Conservation (phyloP, 2,888 invertebrate species). For the Polymixis flavicincta region DNA sequence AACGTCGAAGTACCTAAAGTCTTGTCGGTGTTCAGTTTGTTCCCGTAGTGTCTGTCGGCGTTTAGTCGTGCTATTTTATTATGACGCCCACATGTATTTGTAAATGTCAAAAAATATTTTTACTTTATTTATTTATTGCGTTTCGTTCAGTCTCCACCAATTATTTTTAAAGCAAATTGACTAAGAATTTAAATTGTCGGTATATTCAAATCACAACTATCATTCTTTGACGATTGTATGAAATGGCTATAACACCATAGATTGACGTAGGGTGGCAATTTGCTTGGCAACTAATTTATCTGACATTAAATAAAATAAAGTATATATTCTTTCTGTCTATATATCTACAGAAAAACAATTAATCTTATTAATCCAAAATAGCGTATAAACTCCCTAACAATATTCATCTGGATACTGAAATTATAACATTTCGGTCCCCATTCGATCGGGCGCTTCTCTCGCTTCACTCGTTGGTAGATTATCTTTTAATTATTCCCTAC, state of each 20-base stretch:
- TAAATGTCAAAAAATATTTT: too few relatives aligned
- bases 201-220: neutral
- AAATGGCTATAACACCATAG: neutral
- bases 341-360: too few relatives aligned
- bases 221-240: neutral
- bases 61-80: too few relatives aligned
- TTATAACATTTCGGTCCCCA: slow-evolving; percentile 65
- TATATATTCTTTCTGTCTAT: neutral
- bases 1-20: too few relatives aligned
- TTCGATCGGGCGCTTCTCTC: slow-evolving; percentile 66
- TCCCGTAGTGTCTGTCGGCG: too few relatives aligned
- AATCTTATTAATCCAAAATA: neutral
- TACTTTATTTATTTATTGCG: too few relatives aligned
- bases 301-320: neutral
- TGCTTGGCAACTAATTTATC: neutral
- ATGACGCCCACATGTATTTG: too few relatives aligned
- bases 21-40: too few relatives aligned
- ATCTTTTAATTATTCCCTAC: slow-evolving; percentile 71
- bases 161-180: neutral
- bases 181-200: neutral
- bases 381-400: slow-evolving; percentile 43
- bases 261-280: neutral
- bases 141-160: too few relatives aligned
- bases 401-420: slow-evolving; percentile 62
- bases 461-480: slow-evolving; percentile 67